Evolutionary conservation across 2,113 vertebrate species (phyloP).

Genomic region (Phrynosoma platyrhinos): DNA sequence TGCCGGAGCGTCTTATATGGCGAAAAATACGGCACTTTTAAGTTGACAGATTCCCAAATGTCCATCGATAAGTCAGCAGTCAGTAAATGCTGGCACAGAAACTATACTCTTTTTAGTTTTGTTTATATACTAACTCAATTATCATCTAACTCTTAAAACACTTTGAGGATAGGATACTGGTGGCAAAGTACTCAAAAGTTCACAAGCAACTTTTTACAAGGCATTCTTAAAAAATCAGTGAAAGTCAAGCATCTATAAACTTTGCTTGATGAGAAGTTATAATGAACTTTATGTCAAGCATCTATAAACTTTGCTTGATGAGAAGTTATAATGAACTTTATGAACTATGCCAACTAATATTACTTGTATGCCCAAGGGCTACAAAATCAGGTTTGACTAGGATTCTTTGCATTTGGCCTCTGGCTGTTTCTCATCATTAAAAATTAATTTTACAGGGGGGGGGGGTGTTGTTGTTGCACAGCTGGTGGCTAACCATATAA

Average conservation of each 20-base stretch:
- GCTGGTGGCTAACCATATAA: constrained; percentile 3
- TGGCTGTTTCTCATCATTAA: constrained; percentile 32
- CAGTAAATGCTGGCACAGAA: background rate
- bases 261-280: constrained; percentile 1
- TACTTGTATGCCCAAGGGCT: background rate
- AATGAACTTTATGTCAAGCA: constrained; percentile 3
- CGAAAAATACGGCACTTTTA: too few relatives aligned
- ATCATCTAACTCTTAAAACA: background rate
- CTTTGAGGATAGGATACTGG: background rate
- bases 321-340: constrained; percentile 10
- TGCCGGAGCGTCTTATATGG: too few relatives aligned
- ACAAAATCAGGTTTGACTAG: constrained; percentile 36
- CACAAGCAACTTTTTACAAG: constrained; percentile 16
- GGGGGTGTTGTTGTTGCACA: constrained; percentile 4
- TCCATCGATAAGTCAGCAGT: background rate
- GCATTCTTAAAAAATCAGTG: background rate
- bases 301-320: background rate
- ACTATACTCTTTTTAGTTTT: background rate
- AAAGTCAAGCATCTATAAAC: background rate
- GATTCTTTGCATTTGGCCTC: constrained; percentile 1
- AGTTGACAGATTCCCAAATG: background rate
- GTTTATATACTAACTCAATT: background rate
- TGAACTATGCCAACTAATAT: constrained; percentile 19
- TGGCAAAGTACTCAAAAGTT: background rate
- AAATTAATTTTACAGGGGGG: background rate